Evolutionary conservation across 2,797 vertebrate genomes (phyloP), one percentile per base, ranked within the genome.

Genomic region (Threskiornis aethiopicus): DNA sequence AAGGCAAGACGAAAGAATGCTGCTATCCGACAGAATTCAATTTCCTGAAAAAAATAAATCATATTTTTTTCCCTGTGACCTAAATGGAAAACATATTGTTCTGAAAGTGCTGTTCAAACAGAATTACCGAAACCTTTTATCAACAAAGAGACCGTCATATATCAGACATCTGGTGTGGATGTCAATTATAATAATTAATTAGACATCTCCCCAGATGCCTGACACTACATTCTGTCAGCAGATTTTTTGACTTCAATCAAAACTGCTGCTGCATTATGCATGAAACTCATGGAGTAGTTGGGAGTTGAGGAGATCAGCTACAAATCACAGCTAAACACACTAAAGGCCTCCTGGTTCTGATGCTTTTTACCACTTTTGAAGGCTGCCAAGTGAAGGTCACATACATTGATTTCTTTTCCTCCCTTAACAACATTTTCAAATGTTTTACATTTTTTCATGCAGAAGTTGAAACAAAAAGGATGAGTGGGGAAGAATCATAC

Each of bases 131-230:
- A 96, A 93, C 51, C 93, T 96, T 97, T 97, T 90, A 96, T 97
- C 97, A 89, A 91, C 86, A 75, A 93, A 88, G 88, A 84, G 12
- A 79, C 75, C 16, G 4, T 88, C 96, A 39, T 83, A 54, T 6
- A 67, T 97, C 33, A 93, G 93, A 89, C 97, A 94, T 96, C 97
- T 97, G 97, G 28, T 62, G 89, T 94, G 89, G 93, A 83, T 96
- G 94, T 94, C 96, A 96, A 84, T 98, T 96, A 97, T 77, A 94
- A 71, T 96, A 97, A 98, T 96, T 97, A 97, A 97, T 96, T 97
- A 97, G 97, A 95, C 86, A 84, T 88, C 91, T 97, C 95, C 95
- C 88, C 86, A 67, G 90, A 89, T 92, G 97, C 94, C 95, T 81
- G 93, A 97, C 95, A 86, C 66, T 46, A 86, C 46, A 71, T 95